Evolutionary conservation across 2,113 vertebrate genomes (phyloP).

Genomic region (Lonchura striata): DNA sequence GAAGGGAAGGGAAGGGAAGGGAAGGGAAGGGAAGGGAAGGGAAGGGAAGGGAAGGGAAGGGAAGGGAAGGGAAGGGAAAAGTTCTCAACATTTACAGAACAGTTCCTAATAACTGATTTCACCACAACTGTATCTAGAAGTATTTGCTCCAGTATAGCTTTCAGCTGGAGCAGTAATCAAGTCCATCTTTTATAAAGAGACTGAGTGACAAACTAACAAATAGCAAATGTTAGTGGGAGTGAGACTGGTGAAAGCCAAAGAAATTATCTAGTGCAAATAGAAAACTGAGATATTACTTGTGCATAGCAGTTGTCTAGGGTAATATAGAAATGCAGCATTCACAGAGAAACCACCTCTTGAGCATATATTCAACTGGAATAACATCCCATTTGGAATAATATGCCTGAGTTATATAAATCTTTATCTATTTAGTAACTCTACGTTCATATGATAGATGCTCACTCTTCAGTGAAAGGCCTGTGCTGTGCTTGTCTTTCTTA

Average conservation of each 20-base stretch:
- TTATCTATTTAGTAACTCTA: not conserved
- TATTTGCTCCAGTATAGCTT: slow-evolving; percentile 41
- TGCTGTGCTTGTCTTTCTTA: not conserved
- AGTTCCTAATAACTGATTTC: not conserved
- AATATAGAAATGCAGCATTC: not conserved
- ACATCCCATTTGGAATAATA: not conserved
- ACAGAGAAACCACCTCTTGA: not conserved
- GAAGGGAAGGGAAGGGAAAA: accelerated
- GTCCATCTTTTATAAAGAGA: not conserved
- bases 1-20: too few species aligned
- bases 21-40: too few species aligned
- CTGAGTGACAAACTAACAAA: slow-evolving; percentile 27
- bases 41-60: not conserved
- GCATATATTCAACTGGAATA: not conserved
- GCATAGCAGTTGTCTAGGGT: not conserved
- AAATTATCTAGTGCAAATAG: not conserved
- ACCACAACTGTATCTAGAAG: not conserved
- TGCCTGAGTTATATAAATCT: not conserved
- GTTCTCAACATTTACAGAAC: not conserved
- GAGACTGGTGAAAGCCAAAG: not conserved
- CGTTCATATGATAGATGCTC: not conserved
- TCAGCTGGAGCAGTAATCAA: slow-evolving; percentile 40
- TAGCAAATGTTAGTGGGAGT: slow-evolving; percentile 26
- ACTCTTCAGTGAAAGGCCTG: not conserved
- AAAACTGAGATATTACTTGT: not conserved